Conservation (phyloP, 2,797 vertebrate genomes). For the Phalloptychus januarius region DNA sequence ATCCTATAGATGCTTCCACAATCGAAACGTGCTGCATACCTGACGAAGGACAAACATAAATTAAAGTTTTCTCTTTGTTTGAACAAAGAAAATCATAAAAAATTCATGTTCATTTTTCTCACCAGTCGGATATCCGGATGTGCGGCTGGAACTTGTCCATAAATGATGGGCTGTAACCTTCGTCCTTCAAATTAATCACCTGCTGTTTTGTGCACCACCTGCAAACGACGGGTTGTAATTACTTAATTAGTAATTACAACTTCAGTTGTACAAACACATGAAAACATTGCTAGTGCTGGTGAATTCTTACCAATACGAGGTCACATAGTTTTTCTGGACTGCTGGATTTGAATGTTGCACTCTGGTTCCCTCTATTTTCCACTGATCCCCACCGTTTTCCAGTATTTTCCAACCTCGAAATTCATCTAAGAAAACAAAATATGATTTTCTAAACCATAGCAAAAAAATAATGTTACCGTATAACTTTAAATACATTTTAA, state of each 20-base stretch:
- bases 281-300: neutral
- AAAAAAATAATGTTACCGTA: neutral
- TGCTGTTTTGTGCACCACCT: conserved; percentile 88
- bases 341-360: conserved; percentile 65
- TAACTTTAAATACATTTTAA: neutral
- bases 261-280: too few relatives aligned
- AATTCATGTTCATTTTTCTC: conserved; percentile 49
- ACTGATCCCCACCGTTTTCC: conserved; percentile 58
- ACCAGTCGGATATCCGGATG: conserved; percentile 91
- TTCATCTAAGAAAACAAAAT: neutral
- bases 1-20: conserved; percentile 86
- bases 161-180: conserved; percentile 84
- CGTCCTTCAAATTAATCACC: conserved; percentile 79
- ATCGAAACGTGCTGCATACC: conserved; percentile 87
- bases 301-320: conserved; percentile 85
- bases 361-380: conserved; percentile 80
- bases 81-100: neutral
- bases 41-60: conserved; percentile 44
- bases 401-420: neutral
- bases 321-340: conserved; percentile 87
- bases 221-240: conserved; percentile 14
- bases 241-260: too few relatives aligned
- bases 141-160: conserved; percentile 87
- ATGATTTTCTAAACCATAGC: too few relatives aligned
- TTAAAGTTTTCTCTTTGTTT: neutral